Conservation (phyloP, 2,113 vertebrate species). For the Pycnonotus jocosus region DNA sequence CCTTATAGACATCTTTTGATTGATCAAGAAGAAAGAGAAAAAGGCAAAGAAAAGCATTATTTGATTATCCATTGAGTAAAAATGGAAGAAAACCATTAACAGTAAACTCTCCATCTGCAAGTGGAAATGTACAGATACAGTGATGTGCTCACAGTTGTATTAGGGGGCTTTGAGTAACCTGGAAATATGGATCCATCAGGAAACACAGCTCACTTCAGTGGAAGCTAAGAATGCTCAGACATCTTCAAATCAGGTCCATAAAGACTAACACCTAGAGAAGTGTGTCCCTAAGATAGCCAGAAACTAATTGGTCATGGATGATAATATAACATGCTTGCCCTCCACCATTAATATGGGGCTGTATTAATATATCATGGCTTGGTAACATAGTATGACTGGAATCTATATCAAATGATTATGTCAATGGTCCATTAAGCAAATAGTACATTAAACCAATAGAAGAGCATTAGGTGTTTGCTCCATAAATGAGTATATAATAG, state of each 20-base stretch:
- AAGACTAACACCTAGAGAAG: slow-evolving; percentile 31
- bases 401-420: slow-evolving; percentile 65
- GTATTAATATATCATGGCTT: slow-evolving; percentile 64
- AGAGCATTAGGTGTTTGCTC: slow-evolving; percentile 25
- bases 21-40: not conserved
- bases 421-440: slow-evolving; percentile 69
- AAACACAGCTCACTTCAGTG: not conserved
- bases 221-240: not conserved
- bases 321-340: slow-evolving; percentile 55
- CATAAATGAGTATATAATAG: slow-evolving; percentile 35
- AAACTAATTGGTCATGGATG: slow-evolving; percentile 68
- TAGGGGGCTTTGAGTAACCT: not conserved
- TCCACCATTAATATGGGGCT: slow-evolving; percentile 45
- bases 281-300: slow-evolving; percentile 32
- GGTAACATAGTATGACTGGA: slow-evolving; percentile 44
- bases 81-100: not conserved
- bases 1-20: not conserved
- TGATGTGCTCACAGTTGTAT: not conserved
- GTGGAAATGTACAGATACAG: not conserved
- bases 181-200: not conserved
- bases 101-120: not conserved
- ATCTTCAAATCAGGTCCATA: not conserved
- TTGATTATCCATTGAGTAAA: not conserved
- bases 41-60: not conserved
- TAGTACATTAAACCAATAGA: slow-evolving; percentile 63